Evolutionary conservation across 2,888 invertebrate species (phyloP).

Genomic region (Diploptera punctata): DNA sequence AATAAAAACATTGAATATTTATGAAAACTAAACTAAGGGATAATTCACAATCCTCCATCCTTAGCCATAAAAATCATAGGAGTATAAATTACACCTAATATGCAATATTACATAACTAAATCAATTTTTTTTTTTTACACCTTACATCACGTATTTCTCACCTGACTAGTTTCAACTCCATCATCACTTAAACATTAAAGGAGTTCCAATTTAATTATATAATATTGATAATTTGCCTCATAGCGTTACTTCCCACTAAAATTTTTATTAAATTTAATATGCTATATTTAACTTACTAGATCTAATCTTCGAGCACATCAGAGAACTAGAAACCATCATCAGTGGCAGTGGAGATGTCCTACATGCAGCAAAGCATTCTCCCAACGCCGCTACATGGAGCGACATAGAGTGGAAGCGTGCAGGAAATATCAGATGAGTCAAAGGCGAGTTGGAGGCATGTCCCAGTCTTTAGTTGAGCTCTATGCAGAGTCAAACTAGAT

Average conservation of each 20-base stretch:
- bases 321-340: conserved; percentile 71
- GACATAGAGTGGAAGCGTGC: conserved; percentile 70
- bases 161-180: background rate
- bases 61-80: no score
- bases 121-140: no score
- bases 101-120: no score
- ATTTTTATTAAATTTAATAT: background rate
- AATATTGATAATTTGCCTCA: no score
- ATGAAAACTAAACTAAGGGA: no score
- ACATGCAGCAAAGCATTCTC: conserved; percentile 74
- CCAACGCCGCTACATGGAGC: conserved; percentile 68
- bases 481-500: no score
- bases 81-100: no score
- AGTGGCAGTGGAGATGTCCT: conserved; percentile 70
- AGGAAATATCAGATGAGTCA: conserved; percentile 59
- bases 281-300: no score
- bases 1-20: no score
- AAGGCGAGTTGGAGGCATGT: background rate
- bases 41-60: no score
- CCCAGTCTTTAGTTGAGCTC: background rate
- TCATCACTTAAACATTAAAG: background rate
- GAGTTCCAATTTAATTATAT: background rate
- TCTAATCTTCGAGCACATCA: conserved; percentile 76
- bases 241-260: no score
- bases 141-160: background rate